These are phyloP conservation scores for Tapera naevia DNA, from an alignment of 2,797 vertebrate species.

Conservation along the genomic window DNA sequence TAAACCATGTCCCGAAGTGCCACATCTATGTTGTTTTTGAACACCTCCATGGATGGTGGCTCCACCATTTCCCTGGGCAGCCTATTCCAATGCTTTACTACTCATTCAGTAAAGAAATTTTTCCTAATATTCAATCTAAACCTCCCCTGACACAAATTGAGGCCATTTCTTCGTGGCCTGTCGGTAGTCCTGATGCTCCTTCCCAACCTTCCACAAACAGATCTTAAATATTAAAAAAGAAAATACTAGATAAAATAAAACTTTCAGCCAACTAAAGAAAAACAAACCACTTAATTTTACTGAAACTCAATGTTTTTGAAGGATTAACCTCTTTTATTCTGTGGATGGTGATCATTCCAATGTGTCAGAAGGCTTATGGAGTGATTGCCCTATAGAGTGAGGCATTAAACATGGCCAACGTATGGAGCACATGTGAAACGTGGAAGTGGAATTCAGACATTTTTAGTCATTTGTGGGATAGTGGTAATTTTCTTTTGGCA, in stretches of 20 bases:
- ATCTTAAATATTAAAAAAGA: background rate
- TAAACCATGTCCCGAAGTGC: too few species aligned
- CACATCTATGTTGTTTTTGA: too few species aligned
- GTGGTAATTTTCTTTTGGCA: background rate
- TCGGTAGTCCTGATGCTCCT: background rate
- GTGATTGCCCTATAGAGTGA: background rate
- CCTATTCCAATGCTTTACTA: too few species aligned
- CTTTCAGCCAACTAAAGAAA: background rate
- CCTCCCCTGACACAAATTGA: too few species aligned
- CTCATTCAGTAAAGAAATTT: too few species aligned
- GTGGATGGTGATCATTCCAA: background rate
- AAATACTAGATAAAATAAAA: background rate
- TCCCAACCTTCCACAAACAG: background rate
- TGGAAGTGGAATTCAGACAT: background rate
- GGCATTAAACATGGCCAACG: background rate
- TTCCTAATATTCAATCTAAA: too few species aligned
- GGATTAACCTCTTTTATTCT: background rate
- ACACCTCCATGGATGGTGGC: too few species aligned
- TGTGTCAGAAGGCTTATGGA: background rate
- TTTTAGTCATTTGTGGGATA: background rate
- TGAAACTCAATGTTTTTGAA: background rate
- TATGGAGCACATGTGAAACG: rapidly evolving
- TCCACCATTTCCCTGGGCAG: too few species aligned
- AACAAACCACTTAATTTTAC: too few species aligned
- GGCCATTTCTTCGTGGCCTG: too few species aligned